Evolutionary conservation across 30 jellyfish, hydroid and myxozoan genomes (phyloP).

Genomic region (Pelagia noctiluca): DNA sequence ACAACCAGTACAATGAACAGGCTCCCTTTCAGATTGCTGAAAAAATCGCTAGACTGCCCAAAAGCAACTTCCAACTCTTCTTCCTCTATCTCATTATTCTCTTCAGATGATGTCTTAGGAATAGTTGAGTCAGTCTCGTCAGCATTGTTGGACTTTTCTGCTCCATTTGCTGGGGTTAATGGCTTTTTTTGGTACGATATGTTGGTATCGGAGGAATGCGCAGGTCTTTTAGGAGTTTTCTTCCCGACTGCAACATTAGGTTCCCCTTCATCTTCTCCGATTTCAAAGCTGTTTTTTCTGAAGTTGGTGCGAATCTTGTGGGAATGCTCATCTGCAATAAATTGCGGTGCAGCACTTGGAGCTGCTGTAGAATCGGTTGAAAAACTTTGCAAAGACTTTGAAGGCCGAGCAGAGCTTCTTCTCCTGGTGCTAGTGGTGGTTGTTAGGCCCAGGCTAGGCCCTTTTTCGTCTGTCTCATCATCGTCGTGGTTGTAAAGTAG

Average conservation of each 20-base stretch:
- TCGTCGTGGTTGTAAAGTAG: neutral
- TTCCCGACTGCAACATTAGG: neutral
- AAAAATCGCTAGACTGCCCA: slow-evolving; percentile 22
- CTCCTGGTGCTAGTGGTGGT: slow-evolving; percentile 46
- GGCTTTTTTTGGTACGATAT: slow-evolving; percentile 4
- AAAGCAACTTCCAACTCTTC: slow-evolving; percentile 64
- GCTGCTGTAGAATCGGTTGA: slow-evolving; percentile 2
- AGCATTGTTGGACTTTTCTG: neutral
- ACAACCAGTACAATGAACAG: slow-evolving; percentile 16
- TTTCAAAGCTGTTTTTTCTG: slow-evolving; percentile 64
- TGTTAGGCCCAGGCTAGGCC: neutral
- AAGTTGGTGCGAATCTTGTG: neutral
- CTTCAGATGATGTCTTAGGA: neutral
- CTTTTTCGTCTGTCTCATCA: slow-evolving; percentile 26
- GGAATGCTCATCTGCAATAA: neutral
- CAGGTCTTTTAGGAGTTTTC: neutral
- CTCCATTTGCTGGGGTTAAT: neutral
- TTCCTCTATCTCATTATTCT: slow-evolving; percentile 58
- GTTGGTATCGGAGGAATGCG: neutral
- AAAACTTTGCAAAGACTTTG: slow-evolving; percentile 18
- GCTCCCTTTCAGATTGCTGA: slow-evolving; percentile 43
- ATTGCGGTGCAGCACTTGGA: neutral
- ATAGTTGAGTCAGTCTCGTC: neutral
- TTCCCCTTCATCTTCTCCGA: slow-evolving; percentile 35
- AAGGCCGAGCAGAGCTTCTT: slow-evolving; percentile 8